These are phyloP conservation scores for Drosophila novamexicana DNA, from an alignment of 1,140 invertebrate species.

Conservation along the genomic window DNA sequence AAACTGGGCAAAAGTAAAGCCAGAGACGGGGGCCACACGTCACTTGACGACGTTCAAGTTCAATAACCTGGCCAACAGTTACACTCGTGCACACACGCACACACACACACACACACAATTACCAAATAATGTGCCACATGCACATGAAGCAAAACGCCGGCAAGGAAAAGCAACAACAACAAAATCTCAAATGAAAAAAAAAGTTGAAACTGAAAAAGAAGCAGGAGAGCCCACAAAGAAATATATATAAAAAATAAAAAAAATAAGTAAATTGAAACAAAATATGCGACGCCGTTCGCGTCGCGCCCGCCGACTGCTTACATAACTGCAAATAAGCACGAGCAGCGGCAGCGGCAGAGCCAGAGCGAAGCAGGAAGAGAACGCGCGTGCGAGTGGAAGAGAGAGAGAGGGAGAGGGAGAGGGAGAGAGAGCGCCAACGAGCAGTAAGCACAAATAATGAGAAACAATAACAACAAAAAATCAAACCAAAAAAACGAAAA, in stretches of 20 bases:
- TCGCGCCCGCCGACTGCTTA: slow-evolving; percentile 59
- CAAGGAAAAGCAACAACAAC: slow-evolving; percentile 34
- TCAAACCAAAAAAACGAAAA: slow-evolving; percentile 35
- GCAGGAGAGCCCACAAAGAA: slow-evolving; percentile 11
- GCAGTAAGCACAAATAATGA: slow-evolving; percentile 70
- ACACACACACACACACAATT: slow-evolving; percentile 59
- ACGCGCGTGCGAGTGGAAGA: slow-evolving; percentile 9
- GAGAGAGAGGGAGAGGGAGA: slow-evolving; percentile 13
- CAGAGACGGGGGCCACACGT: slow-evolving; percentile 63
- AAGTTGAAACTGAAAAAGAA: slow-evolving; percentile 53
- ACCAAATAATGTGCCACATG: slow-evolving; percentile 79
- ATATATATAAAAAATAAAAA: not conserved
- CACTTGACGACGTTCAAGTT: slow-evolving; percentile 79
- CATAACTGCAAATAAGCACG: slow-evolving; percentile 78
- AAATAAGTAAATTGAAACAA: slow-evolving; percentile 58
- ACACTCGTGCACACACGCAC: slow-evolving; percentile 48
- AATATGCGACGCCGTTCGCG: slow-evolving; percentile 59
- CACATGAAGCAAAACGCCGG: slow-evolving; percentile 75
- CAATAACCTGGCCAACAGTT: slow-evolving; percentile 80
- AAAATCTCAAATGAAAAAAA: slow-evolving; percentile 33
- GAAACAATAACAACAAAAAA: slow-evolving; percentile 64
- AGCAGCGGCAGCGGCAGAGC: not conserved
- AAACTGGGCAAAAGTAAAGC: slow-evolving; percentile 39
- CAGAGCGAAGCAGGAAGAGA: not conserved
- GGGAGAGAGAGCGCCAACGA: slow-evolving; percentile 5